Evolutionary conservation across 1,140 invertebrate genomes (phyloP).

Genomic region (Agrypnia vestita): DNA sequence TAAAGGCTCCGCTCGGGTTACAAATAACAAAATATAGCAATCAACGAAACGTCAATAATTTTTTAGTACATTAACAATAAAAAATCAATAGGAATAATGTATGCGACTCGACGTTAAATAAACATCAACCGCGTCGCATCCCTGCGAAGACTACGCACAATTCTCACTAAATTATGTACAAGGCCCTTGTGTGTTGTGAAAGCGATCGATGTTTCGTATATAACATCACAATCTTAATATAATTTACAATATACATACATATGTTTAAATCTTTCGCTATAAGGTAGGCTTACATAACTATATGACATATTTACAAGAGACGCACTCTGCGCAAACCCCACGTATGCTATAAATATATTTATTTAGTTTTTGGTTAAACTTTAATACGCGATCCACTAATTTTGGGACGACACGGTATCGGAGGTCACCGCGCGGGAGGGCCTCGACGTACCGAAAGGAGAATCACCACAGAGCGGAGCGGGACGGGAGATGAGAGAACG

Average conservation of each 20-base stretch:
- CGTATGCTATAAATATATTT: no score
- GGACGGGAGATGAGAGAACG: constrained; percentile 27
- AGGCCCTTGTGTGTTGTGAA: not conserved
- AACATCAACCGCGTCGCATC: no score
- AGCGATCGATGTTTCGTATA: not conserved
- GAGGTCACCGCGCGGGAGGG: no score
- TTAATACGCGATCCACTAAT: no score
- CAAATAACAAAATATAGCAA: constrained; percentile 21
- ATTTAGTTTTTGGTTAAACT: no score
- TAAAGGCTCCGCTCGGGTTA: not conserved
- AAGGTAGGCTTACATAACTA: not conserved
- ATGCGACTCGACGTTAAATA: no score
- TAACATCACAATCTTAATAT: constrained; percentile 13
- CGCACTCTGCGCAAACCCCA: no score
- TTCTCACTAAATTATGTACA: constrained; percentile 25
- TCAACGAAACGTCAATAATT: not conserved
- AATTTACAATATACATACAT: constrained; percentile 13
- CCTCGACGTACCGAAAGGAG: not conserved
- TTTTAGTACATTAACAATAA: no score
- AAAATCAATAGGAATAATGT: no score
- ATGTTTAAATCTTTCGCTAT: not conserved
- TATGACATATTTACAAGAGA: constrained; percentile 14
- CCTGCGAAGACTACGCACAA: not conserved
- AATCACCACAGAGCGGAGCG: constrained; percentile 34
- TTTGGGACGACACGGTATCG: no score